Conservation (phyloP, 2,797 vertebrate species). For the Danionella dracula region DNA sequence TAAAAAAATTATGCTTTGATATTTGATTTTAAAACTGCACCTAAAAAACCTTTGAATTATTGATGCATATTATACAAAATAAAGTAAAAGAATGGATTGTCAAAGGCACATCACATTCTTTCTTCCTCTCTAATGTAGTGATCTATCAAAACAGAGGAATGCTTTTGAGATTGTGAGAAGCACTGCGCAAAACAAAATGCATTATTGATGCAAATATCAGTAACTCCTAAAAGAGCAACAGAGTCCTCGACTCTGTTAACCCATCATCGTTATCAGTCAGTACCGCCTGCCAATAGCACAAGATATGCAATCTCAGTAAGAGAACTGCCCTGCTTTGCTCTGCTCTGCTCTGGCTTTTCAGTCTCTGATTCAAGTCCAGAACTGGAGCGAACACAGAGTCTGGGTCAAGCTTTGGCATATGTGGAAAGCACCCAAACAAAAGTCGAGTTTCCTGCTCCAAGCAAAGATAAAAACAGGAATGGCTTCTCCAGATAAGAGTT, state of each 20-base stretch:
- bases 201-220: constrained; percentile 11
- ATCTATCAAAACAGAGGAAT: not conserved
- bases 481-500: not conserved
- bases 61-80: too few relatives aligned
- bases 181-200: not conserved
- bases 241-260: not conserved
- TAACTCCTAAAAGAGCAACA: constrained; percentile 7
- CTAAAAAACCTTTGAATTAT: too few relatives aligned
- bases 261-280: not conserved
- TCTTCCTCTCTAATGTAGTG: constrained; percentile 3
- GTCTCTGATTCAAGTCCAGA: constrained; percentile 6
- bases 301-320: not conserved
- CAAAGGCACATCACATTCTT: constrained; percentile 29
- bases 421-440: not conserved
- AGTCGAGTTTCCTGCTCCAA: too few relatives aligned
- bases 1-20: too few relatives aligned
- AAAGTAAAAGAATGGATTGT: constrained; percentile 34
- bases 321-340: not conserved
- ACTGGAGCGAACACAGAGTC: too few relatives aligned
- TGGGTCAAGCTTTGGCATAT: constrained; percentile 41
- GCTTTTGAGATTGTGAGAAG: constrained; percentile 13
- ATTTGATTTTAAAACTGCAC: too few relatives aligned
- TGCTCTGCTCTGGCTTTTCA: not conserved
- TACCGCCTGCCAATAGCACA: constrained; percentile 1
- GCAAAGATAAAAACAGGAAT: not conserved